Conservation (phyloP, 2,797 vertebrate genomes). For the Propithecus perrieri region DNA sequence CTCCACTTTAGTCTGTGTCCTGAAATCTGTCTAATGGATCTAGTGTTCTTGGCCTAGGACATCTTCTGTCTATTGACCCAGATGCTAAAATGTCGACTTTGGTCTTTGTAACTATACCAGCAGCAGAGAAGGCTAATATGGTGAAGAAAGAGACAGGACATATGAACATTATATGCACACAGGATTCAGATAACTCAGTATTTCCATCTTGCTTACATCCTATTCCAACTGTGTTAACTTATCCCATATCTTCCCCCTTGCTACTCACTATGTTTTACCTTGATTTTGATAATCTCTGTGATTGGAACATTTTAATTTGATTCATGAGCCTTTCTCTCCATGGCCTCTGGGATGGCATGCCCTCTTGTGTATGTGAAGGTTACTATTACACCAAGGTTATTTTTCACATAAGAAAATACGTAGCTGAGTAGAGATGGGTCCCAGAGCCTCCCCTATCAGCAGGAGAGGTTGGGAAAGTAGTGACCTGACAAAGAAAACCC, state of each 20-base stretch:
- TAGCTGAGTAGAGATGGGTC: not conserved
- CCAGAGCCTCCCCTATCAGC: not conserved
- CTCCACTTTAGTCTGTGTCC: not conserved
- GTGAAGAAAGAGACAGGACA: not conserved
- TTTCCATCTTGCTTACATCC: not conserved
- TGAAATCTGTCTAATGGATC: not conserved
- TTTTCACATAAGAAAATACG: not conserved
- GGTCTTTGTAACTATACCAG: not conserved
- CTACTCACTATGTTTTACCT: not conserved
- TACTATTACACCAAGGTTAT: not conserved
- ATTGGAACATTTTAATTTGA: not conserved
- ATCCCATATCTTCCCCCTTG: not conserved
- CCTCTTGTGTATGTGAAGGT: not conserved
- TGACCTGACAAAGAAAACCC: not conserved
- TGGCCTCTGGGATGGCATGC: not conserved
- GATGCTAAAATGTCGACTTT: not conserved
- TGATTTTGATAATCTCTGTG: not conserved
- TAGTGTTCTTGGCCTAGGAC: not conserved
- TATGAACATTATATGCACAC: not conserved
- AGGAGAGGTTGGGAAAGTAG: not conserved
- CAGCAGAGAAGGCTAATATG: not conserved
- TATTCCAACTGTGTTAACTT: not conserved
- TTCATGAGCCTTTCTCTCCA: not conserved
- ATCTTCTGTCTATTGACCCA: not conserved
- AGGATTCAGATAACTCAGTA: not conserved